Conservation (phyloP, 2,888 invertebrate genomes). For the Augiades crinisus region DNA sequence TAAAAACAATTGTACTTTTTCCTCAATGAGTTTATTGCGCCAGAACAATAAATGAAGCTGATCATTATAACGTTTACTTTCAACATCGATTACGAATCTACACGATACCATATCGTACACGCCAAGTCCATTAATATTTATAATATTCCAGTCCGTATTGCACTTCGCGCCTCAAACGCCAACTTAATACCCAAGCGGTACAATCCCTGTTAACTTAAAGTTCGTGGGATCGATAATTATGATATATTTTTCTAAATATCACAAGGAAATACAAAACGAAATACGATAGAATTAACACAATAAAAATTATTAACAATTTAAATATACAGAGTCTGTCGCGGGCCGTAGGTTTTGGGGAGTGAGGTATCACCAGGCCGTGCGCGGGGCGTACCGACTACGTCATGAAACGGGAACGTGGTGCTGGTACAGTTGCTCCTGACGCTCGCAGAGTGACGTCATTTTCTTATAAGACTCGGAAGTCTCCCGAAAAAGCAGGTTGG, state of each 20-base stretch:
- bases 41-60: slow-evolving; percentile 81
- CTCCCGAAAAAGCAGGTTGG: slow-evolving; percentile 79
- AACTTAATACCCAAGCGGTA: slow-evolving; percentile 64
- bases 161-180: slow-evolving; percentile 70
- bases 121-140: slow-evolving; percentile 69
- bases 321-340: slow-evolving; percentile 69
- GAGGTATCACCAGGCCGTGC: slow-evolving; percentile 68
- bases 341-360: slow-evolving; percentile 46
- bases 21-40: slow-evolving; percentile 79
- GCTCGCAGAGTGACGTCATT: slow-evolving; percentile 78
- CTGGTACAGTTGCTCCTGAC: slow-evolving; percentile 78
- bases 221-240: slow-evolving; percentile 76
- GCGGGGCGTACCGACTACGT: slow-evolving; percentile 63
- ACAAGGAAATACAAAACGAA: slow-evolving; percentile 81
- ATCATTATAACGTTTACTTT: slow-evolving; percentile 80
- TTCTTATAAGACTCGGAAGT: slow-evolving; percentile 76
- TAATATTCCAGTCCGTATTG: slow-evolving; percentile 74
- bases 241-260: slow-evolving; percentile 81
- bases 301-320: slow-evolving; percentile 78
- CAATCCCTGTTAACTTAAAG: slow-evolving; percentile 74
- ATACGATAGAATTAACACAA: slow-evolving; percentile 79
- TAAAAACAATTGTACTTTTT: slow-evolving; percentile 70
- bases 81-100: slow-evolving; percentile 80
- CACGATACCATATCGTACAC: slow-evolving; percentile 68
- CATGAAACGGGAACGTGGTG: slow-evolving; percentile 80